A percentile compares a stretch with the other conserved stretches of the same genome.
Conservation (phyloP, 2,113 vertebrate species). For the Sialia sialis region DNA sequence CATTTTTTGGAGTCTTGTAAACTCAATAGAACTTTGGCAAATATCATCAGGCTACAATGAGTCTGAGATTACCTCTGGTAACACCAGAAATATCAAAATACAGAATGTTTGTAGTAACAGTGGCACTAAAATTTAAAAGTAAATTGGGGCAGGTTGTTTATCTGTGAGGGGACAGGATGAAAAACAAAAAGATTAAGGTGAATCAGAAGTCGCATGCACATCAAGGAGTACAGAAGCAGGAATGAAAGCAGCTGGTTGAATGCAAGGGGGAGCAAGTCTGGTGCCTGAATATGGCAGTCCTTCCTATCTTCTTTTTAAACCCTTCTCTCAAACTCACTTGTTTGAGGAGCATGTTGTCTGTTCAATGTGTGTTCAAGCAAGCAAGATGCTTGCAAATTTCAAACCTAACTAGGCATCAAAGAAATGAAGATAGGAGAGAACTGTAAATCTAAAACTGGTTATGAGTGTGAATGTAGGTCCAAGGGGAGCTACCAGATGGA, state of each 20-base stretch:
- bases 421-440: background rate
- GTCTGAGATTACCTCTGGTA: background rate
- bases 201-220: background rate
- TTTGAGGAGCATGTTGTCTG: accelerated
- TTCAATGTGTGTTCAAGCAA: accelerated
- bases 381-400: background rate
- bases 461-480: background rate
- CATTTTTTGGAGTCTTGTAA: background rate
- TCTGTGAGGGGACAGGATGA: background rate
- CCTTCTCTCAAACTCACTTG: background rate
- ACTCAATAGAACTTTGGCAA: background rate
- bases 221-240: background rate
- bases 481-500: background rate
- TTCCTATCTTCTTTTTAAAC: background rate
- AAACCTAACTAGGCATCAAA: background rate
- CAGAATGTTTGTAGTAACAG: background rate
- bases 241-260: background rate
- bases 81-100: background rate
- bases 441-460: background rate
- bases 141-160: background rate
- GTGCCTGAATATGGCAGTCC: accelerated
- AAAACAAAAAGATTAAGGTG: background rate
- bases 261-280: background rate
- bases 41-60: background rate
- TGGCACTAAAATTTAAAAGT: background rate